Evolutionary conservation across 2,113 vertebrate genomes (phyloP), one percentile per base, ranked within the genome.

Genomic region (Mus pahari): DNA sequence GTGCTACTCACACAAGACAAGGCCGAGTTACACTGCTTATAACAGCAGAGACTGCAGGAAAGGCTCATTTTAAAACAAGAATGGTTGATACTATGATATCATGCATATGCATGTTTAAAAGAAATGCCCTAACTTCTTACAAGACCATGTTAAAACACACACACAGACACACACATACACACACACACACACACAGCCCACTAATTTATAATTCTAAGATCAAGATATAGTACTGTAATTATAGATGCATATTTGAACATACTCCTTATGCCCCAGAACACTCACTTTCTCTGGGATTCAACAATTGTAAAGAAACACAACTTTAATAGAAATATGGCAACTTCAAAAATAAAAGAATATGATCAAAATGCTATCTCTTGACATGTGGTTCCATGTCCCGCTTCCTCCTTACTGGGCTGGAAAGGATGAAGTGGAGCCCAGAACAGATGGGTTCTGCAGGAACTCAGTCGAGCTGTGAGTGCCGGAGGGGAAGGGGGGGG

Each of bases 271-370:
- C 68, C 24, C 89, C 19, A 93, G 42, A 90, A 95, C 10, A 94
- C n/a, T 50, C 66, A 92, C 17, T 26, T 84, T 82, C 86, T 60
- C 17, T 68, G 73, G 94, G 28, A 17, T 36, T 75, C 13, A 39
- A 88, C 64, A 5, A 96, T 53, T 68, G 11, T 81, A 91, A 90
- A 36, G 17, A 92, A 75, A 88, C 28, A 88, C 6, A 12, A 86
- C 90, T 60, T 92, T 92, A 94, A 86, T 26, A 48, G 31, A 95
- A 95, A 93, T 5, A 88, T 3, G 94, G 87, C 53, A 68, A 88
- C 36, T 53, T 71, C 33, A 53, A 71, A n/a, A 64, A 87, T 24
- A 17, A 50, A 36, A 50, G 33, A 71, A 55, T 22, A 73, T 5
- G 8, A 39, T 12, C 48, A 70, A 71, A 55, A 39, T 53, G 66